Base-by-base conservation (phyloP, 2,888 invertebrate genomes). In the Palloptera scutellata region DNA sequence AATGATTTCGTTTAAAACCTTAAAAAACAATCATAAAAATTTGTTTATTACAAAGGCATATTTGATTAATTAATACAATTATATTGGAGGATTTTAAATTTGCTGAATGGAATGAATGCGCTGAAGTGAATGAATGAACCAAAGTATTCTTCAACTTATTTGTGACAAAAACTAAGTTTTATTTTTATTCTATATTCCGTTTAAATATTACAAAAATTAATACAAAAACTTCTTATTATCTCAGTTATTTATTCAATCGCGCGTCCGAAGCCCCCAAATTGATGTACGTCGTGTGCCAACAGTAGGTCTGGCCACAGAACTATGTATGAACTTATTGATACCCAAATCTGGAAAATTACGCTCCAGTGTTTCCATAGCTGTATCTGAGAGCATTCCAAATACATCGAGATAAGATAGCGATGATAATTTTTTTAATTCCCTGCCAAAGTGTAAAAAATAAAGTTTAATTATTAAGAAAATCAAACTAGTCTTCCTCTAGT, bases 281-380 rank as follows among this genome's bases (percentile, higher is more conserved):
- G 94, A 95, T 0, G 96, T 95, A 75, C 96, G 88, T 71, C 92
- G 87, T 1, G 92, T 88, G 0, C 96, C 96, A 0, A 96, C 95
- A 0, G 97, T 96, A 0, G 97, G 97, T 13, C 95, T 87, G 0
- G 96, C 95, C 13, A 97, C 91, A 0, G 94, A 93, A 77, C 96
- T 96, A 81, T 92, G 92, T 70, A 89, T 88, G 77, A 89, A 91
- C 80, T 90, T 90, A 83, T 94, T 94, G 58, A 94, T 87, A 76
- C 89, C 87, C 63, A 92, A 88, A 67, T 85, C 84, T 1, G 88
- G 86, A 76, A 92, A 87, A 68, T 85, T 87, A 15, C 86, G 85
- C 72, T 87, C 86, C 20, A 91, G 81, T 57, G 86, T 82, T 74
- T 86, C 84, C 66, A 91, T 76, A 20, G 88, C 87, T 15, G 78